phyloP scores from a whole-genome alignment of 2,113 vertebrate species.

The Andinoacara biseriatus region DNA sequence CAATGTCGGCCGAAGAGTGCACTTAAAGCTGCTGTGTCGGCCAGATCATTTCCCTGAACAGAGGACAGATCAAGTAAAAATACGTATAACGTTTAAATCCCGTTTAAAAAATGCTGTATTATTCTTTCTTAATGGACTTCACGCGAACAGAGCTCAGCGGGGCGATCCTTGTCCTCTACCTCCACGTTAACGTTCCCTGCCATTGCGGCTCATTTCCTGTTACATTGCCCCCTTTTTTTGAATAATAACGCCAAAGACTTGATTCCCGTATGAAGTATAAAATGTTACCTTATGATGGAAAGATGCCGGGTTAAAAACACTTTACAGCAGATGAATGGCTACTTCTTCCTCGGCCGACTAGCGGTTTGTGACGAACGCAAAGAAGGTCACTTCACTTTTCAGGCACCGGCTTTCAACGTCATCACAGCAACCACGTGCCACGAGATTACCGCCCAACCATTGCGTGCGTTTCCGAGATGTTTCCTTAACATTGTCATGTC shows the following conservation, averaged over 20 bases:
- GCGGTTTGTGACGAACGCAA: constrained; percentile 31
- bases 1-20: constrained; percentile 43
- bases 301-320: background rate
- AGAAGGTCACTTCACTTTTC: constrained; percentile 71
- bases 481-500: background rate
- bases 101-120: no score
- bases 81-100: background rate
- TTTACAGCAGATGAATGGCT: background rate
- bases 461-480: background rate
- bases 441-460: background rate
- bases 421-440: constrained; percentile 37
- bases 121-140: background rate
- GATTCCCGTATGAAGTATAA: accelerated
- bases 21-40: accelerated
- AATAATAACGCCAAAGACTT: accelerated
- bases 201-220: background rate
- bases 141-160: background rate
- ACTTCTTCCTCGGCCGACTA: background rate
- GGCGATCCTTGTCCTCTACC: constrained; percentile 12
- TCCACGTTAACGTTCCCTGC: background rate
- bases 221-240: background rate
- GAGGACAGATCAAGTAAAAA: background rate
- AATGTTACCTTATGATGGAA: constrained; percentile 22
- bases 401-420: constrained; percentile 67
- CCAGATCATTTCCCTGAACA: background rate